Conservation (phyloP, 2,888 invertebrate species). For the Andrena marginata region DNA sequence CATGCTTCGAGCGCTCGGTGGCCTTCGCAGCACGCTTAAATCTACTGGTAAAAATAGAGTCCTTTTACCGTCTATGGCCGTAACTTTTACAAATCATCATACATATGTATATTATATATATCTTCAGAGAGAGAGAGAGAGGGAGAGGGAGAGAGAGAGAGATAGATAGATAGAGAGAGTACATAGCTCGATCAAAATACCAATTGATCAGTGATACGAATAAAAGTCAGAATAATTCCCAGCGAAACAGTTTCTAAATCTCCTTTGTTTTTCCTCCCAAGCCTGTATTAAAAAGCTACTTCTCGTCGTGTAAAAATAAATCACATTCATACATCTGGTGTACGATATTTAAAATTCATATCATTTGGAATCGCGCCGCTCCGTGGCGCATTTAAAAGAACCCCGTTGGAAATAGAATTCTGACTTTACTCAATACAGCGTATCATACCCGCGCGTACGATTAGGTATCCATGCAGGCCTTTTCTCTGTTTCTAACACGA, state of each 20-base stretch:
- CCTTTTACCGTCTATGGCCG: constrained; percentile 49
- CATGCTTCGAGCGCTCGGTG: constrained; percentile 43
- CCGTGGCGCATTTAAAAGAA: background rate
- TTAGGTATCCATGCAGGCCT: constrained; percentile 24
- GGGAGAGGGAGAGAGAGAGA: constrained; percentile 26
- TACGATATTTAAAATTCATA: constrained; percentile 10
- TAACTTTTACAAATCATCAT: constrained; percentile 51
- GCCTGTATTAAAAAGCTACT: constrained; percentile 11
- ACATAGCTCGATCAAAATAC: constrained; percentile 58
- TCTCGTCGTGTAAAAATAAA: constrained; percentile 1
- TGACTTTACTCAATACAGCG: constrained; percentile 54
- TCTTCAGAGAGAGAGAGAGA: constrained; percentile 21
- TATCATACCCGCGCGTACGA: constrained; percentile 40
- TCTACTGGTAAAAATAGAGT: constrained; percentile 61
- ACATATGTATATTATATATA: constrained; percentile 38
- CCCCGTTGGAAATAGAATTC: constrained; percentile 63
- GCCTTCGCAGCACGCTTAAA: constrained; percentile 49
- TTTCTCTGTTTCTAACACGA: constrained; percentile 54
- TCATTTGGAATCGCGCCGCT: too few relatives aligned
- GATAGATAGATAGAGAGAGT: constrained; percentile 28
- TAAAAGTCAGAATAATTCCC: constrained; percentile 65
- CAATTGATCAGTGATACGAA: constrained; percentile 44
- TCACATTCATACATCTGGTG: constrained; percentile 7
- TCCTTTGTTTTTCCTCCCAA: background rate
- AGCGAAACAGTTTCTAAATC: constrained; percentile 27